phyloP scores from a whole-genome alignment of 2,888 invertebrate genomes.

The Tetheella fluctuosa region DNA sequence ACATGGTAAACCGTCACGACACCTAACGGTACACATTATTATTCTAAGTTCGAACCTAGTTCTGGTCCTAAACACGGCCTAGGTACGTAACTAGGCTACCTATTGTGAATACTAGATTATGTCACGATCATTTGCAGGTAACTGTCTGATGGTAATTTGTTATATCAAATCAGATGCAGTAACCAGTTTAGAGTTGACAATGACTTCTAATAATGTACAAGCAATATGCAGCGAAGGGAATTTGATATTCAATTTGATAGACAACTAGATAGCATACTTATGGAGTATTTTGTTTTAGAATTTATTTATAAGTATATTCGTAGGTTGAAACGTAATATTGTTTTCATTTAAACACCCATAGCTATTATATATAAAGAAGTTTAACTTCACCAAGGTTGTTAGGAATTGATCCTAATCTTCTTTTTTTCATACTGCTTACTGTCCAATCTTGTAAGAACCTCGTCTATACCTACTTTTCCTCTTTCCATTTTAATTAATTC shows the following conservation, averaged over 20 bases:
- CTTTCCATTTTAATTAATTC: too few species aligned
- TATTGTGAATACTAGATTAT: slow-evolving; percentile 48
- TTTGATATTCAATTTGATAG: neutral
- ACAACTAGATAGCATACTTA: too few species aligned
- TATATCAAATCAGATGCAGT: slow-evolving; percentile 4
- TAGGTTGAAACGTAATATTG: too few species aligned
- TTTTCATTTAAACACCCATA: too few species aligned
- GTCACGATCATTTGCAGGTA: slow-evolving; percentile 42
- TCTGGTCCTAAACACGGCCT: slow-evolving; percentile 33
- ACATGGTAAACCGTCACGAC: slow-evolving; percentile 43
- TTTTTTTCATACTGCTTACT: too few species aligned
- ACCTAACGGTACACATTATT: slow-evolving; percentile 39
- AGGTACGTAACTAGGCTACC: slow-evolving; percentile 49
- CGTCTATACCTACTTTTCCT: too few species aligned
- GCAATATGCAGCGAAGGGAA: neutral
- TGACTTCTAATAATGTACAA: neutral
- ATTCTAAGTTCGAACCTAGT: slow-evolving; percentile 29
- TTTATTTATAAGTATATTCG: neutral
- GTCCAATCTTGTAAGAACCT: too few species aligned
- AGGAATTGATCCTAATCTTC: too few species aligned
- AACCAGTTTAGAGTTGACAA: slow-evolving; percentile 1
- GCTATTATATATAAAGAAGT: too few species aligned
- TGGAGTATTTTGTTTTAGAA: neutral
- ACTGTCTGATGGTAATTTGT: slow-evolving; percentile 42
- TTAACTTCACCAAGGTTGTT: too few species aligned